Base-by-base conservation (phyloP, 2,113 vertebrate species). In the Gobiocypris rarus region DNA sequence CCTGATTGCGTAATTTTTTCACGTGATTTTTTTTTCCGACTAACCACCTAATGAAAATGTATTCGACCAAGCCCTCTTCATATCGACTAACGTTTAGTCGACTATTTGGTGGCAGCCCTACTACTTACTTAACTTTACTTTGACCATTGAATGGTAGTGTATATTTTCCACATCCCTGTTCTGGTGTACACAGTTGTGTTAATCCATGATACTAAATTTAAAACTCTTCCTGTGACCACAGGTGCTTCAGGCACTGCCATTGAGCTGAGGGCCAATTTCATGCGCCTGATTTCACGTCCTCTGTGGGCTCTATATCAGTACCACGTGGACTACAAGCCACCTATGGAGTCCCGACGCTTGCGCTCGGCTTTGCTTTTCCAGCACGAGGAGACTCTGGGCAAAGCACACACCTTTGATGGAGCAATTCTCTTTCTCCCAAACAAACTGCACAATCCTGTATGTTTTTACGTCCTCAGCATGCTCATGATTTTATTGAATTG, bases 231-330 rank as follows among this genome's bases (percentile, higher is more conserved):
- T 83, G 11, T 83, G 61, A 71, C n/a, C 3, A 22, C 89, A 99
- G 98, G 98, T 31, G 83, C 91, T 26, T 95, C 95, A 0, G 97
- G 98, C 0, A 50, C 45, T 6, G 0, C 61, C 0, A 94, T 99
- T 54, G 91, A 88, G 52, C 86, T 99, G 85, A 93, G 84, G 2
- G 89, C 97, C 0, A 99, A 99, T 93, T 97, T 93, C 85, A 95
- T 97, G 43, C 95, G 95, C 0, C 87, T 99, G 89, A 85, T 94
- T 0, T 97, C 97, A 1, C 96, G 96, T 0, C 97, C 97, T 0
- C 94, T 96, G 73, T 99, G 98, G 97, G 92, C 94, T 48, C 90
- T 99, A 0, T 98, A 95, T 81, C 98, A 99, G 88, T 99, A 99
- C 82, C 97, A 98, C 1, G 91, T 98, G 34, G 93, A 89, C 91